Evolutionary conservation across 2,797 vertebrate genomes (phyloP).

Genomic region (Gouania willdenowi): DNA sequence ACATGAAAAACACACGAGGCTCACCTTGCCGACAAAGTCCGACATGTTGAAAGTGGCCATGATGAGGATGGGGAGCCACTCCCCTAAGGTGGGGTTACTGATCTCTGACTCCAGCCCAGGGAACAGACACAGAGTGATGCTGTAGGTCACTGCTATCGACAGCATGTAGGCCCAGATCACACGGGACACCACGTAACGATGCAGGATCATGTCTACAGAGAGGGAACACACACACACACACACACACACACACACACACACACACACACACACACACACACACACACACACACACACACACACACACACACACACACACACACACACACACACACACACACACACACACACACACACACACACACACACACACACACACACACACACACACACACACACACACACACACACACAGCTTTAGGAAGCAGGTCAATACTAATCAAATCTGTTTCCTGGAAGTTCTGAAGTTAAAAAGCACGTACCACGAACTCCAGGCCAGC

Average conservation of each 20-base stretch:
- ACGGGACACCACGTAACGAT: slow-evolving; percentile 89
- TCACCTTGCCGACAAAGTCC: slow-evolving; percentile 96
- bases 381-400: too few relatives aligned
- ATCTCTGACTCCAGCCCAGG: slow-evolving; percentile 96
- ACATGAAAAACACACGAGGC: slow-evolving; percentile 18
- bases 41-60: slow-evolving; percentile 99
- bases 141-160: slow-evolving; percentile 93
- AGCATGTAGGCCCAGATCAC: slow-evolving; percentile 98
- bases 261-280: background rate
- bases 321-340: slow-evolving; percentile 2
- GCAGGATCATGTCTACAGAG: slow-evolving; percentile 87
- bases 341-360: background rate
- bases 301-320: slow-evolving; percentile 5
- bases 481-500: slow-evolving; percentile 91
- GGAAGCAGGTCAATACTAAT: too few relatives aligned
- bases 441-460: too few relatives aligned
- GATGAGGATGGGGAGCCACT: slow-evolving; percentile 97
- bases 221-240: slow-evolving; percentile 5
- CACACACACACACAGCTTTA: too few relatives aligned
- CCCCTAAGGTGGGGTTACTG: slow-evolving; percentile 83
- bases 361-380: too few relatives aligned
- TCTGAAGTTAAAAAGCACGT: too few relatives aligned
- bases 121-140: slow-evolving; percentile 96
- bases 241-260: background rate
- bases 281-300: slow-evolving; percentile 3